These are phyloP conservation scores for Pachliopta kotzebuea DNA, from an alignment of 2,888 invertebrate species.

Conservation along the genomic window DNA sequence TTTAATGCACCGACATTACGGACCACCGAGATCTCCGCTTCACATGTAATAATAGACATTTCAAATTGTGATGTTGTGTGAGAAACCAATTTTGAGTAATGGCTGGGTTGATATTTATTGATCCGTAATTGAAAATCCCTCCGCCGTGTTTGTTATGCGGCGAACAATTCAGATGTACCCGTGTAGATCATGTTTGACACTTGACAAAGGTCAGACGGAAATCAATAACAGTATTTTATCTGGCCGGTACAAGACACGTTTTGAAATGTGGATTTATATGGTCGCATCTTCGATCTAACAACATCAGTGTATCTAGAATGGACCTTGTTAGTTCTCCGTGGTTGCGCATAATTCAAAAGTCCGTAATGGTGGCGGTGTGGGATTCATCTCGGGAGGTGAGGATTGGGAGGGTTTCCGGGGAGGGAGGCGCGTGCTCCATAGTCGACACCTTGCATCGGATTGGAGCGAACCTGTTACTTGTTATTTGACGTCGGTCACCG, in stretches of 20 bases:
- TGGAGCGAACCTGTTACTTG: conserved; percentile 19
- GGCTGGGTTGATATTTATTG: no score
- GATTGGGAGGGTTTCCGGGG: not conserved
- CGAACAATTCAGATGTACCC: not conserved
- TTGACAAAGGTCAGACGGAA: conserved; percentile 5
- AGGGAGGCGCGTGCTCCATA: conserved; percentile 19
- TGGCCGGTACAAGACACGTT: conserved; percentile 2
- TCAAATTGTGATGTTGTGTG: no score
- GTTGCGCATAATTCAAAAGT: conserved; percentile 41
- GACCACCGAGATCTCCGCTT: not conserved
- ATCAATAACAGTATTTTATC: conserved; percentile 24
- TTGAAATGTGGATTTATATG: conserved; percentile 26
- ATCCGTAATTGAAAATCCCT: no score
- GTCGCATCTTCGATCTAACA: conserved; percentile 26
- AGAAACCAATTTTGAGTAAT: no score
- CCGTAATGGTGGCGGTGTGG: conserved; percentile 16
- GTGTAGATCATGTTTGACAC: conserved; percentile 7
- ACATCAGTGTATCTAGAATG: conserved; percentile 20
- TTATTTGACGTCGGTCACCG: conserved; percentile 12
- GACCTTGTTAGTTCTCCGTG: conserved; percentile 36
- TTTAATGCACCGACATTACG: not conserved
- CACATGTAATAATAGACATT: no score
- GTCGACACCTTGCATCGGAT: conserved; percentile 21
- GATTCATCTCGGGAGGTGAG: conserved; percentile 2
- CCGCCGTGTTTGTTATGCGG: no score